Evolutionary conservation across 2,113 vertebrate genomes (phyloP), one percentile per base, ranked within the genome.

Genomic region (Podocnemis expansa): DNA sequence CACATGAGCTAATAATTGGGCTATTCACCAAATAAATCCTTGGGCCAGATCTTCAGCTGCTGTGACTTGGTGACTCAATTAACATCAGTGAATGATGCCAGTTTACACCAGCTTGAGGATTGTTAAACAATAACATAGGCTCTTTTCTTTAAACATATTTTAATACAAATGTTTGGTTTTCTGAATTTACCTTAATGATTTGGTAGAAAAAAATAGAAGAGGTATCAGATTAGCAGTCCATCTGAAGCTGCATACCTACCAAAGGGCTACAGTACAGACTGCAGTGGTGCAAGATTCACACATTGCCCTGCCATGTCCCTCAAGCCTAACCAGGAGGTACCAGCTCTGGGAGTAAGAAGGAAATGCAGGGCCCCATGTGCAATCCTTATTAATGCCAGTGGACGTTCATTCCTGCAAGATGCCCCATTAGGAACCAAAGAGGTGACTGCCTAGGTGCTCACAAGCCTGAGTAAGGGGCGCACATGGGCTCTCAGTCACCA

Each of bases 1-100:
- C 89, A 93, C 4, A 10, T 9, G 54, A 47, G 78, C 89, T 95
- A 43, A 56, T 83, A 94, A 89, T 2, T 45, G 73, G 41, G 80
- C 84, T 87, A 94, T 96, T 94, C 80, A 94, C 93, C 96, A 84
- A 73, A 79, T 49, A 93, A 96, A 93, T 84, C 47, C 84, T 89
- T 58, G 41, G 63, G 21, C 91, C 95, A 96, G 91, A 80, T 96
- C 86, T 90, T 93, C 93, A 96, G 88, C 88, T 95, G 88, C 91
- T 96, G 90, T 93, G 93, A 91, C 93, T 89, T 96, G 91, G 93
- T 93, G 49, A 47, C 52, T 91, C 31, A 87, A 4, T 73, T 91
- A 87, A 19, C 85, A 49, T 84, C 89, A 91, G 45, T 31, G 58
- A 94, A 80, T 63, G 83, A 95, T 76, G 78, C 45, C 84, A 85